phyloP scores from a whole-genome alignment of 2,888 invertebrate species.

The Odontothrips loti region DNA sequence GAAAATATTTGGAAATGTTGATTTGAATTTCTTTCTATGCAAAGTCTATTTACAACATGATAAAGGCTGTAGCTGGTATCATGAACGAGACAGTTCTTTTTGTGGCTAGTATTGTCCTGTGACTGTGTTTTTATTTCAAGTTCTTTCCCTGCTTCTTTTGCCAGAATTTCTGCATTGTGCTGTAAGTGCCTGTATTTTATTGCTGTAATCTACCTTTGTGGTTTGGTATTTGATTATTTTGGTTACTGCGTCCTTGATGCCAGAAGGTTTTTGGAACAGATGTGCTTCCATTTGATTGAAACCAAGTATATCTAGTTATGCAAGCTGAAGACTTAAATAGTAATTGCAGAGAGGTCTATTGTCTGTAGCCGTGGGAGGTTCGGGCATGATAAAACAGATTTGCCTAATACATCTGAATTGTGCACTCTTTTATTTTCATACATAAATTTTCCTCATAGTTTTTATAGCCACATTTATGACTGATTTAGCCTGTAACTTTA shows the following conservation, averaged over 20 bases:
- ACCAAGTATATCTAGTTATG: too few relatives aligned
- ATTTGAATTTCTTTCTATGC: neutral
- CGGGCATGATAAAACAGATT: too few relatives aligned
- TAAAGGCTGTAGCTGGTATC: too few relatives aligned
- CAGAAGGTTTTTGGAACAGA: too few relatives aligned
- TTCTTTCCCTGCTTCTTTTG: neutral
- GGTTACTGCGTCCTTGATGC: too few relatives aligned
- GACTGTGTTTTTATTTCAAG: neutral
- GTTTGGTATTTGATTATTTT: too few relatives aligned
- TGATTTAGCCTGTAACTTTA: constrained; percentile 5
- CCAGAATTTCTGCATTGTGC: neutral
- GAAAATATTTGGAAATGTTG: neutral
- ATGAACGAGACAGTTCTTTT: neutral
- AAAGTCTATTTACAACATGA: neutral
- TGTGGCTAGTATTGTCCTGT: neutral
- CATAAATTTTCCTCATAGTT: neutral
- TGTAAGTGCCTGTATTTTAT: neutral
- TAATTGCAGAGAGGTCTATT: too few relatives aligned
- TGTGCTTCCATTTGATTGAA: too few relatives aligned
- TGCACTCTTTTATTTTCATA: neutral
- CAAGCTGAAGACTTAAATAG: too few relatives aligned
- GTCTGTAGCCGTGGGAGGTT: too few relatives aligned
- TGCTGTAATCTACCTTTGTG: too few relatives aligned
- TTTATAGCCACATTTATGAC: neutral
- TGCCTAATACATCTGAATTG: too few relatives aligned